A percentile compares a stretch with the other conserved stretches of the same genome.
These are phyloP conservation scores for Arge pagana DNA, from an alignment of 2,888 invertebrate genomes.

Conservation along the genomic window DNA sequence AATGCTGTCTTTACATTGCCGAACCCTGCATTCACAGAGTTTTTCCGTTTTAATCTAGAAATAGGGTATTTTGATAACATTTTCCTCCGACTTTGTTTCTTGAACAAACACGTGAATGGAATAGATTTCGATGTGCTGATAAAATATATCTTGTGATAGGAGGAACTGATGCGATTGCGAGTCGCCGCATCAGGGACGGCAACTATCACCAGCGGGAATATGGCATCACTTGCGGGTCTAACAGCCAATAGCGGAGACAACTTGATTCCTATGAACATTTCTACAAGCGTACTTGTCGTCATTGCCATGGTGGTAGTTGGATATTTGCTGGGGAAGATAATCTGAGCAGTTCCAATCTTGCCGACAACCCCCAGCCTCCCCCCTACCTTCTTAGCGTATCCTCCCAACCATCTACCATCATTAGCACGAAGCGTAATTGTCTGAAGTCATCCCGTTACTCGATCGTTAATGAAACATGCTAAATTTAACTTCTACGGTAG, in stretches of 20 bases:
- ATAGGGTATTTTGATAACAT: too few relatives aligned
- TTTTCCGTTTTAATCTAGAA: background rate
- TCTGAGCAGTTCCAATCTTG: constrained; percentile 49
- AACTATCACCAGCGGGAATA: constrained; percentile 32
- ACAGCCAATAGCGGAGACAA: constrained; percentile 37
- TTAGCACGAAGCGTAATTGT: constrained; percentile 31
- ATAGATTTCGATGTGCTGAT: too few relatives aligned
- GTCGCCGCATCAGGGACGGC: constrained; percentile 45
- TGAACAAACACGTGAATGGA: too few relatives aligned
- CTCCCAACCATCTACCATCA: constrained; percentile 39
- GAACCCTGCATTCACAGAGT: background rate
- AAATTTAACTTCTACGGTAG: constrained; percentile 42
- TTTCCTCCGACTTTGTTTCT: too few relatives aligned
- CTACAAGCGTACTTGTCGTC: constrained; percentile 44
- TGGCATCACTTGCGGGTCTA: constrained; percentile 42
- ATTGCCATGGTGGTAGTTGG: constrained; percentile 52
- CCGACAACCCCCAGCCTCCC: constrained; percentile 32
- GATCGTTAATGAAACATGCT: constrained; percentile 38
- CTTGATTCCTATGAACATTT: constrained; percentile 37
- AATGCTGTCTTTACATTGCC: too few relatives aligned
- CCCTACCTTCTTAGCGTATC: constrained; percentile 46
- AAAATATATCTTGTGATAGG: constrained; percentile 36
- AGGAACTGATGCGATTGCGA: constrained; percentile 51
- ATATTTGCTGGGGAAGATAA: constrained; percentile 54
- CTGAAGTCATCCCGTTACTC: constrained; percentile 39